These are phyloP conservation scores for Oxytorus armatus DNA, from an alignment of 2,888 invertebrate species.

Conservation along the genomic window DNA sequence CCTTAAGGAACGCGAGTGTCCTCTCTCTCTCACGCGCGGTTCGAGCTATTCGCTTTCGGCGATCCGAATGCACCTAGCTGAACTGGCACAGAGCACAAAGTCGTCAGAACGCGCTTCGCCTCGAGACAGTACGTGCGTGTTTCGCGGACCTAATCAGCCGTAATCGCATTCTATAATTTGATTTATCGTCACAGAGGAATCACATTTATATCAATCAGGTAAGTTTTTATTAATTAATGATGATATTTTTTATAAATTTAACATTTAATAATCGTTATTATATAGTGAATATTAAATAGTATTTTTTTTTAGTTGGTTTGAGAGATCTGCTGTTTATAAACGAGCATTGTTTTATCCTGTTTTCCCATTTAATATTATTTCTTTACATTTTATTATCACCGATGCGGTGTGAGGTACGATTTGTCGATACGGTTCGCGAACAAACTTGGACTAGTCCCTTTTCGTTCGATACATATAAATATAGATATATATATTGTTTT, in stretches of 20 bases:
- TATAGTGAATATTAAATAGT: not conserved
- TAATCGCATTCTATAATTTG: not conserved
- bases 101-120: slow-evolving; percentile 77
- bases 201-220: not conserved
- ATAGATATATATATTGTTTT: not conserved
- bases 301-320: too few relatives aligned
- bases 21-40: slow-evolving; percentile 50
- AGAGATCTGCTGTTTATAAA: slow-evolving; percentile 5
- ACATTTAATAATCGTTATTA: too few relatives aligned
- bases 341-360: not conserved
- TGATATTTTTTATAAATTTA: too few relatives aligned
- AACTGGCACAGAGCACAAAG: slow-evolving; percentile 70
- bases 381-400: not conserved
- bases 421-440: not conserved
- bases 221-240: not conserved
- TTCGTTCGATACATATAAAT: not conserved
- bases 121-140: slow-evolving; percentile 74
- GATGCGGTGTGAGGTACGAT: not conserved
- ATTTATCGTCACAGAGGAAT: not conserved
- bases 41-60: slow-evolving; percentile 56
- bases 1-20: slow-evolving; percentile 1
- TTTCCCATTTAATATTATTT: not conserved
- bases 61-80: slow-evolving; percentile 65
- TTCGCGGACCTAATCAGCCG: not conserved
- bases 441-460: slow-evolving; percentile 58